These are phyloP conservation scores for Cheracebus regulus DNA, from an alignment of 2,797 vertebrate genomes.

Conservation along the genomic window DNA sequence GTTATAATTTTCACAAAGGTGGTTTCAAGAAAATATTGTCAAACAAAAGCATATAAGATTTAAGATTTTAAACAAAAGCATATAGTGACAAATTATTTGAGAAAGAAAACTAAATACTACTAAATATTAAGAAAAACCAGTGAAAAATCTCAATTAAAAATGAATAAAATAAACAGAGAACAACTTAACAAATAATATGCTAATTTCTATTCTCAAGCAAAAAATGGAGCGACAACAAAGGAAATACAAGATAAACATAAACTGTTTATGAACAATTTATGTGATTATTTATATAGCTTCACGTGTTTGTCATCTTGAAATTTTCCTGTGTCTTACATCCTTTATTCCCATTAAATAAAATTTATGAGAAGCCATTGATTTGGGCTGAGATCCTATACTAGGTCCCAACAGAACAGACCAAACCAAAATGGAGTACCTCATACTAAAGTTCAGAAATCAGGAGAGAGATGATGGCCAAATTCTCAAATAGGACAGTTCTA, in stretches of 20 bases:
- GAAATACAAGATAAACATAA: background rate
- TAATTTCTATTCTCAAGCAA: background rate
- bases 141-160: background rate
- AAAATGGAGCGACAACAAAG: background rate
- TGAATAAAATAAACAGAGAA: background rate
- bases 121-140: background rate
- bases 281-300: background rate
- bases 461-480: background rate
- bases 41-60: background rate
- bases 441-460: background rate
- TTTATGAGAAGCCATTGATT: background rate
- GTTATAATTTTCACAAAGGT: background rate
- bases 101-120: background rate
- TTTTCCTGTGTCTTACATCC: background rate
- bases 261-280: background rate
- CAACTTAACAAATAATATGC: background rate
- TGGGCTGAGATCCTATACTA: background rate
- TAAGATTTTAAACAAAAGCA: slow-evolving; percentile 20
- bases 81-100: background rate
- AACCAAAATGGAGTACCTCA: background rate
- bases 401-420: background rate
- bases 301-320: background rate
- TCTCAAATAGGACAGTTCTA: background rate
- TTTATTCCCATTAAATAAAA: background rate
- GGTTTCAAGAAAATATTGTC: background rate